Base-by-base conservation (phyloP, 2,888 invertebrate genomes). In the Heteropelma amictum region DNA sequence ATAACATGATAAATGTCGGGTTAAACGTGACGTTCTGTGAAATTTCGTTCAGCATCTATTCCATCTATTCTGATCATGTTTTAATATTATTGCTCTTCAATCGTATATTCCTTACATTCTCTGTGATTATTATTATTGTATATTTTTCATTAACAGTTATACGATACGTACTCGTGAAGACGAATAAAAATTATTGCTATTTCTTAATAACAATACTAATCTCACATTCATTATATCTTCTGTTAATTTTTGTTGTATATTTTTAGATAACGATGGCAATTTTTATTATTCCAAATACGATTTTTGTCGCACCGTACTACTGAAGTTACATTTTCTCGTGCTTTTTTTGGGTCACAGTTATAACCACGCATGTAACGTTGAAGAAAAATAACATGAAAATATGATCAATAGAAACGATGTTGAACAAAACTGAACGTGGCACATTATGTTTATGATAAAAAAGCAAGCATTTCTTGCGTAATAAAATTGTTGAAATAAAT, bases 31-130 rank as follows among this genome's bases (percentile, higher is more conserved):
- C n/a, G n/a, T n/a, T 40, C 10, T 47, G 47, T 47, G 4, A 47
- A 23, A 47, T 47, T 47, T 47, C 23, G 23, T 23, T 47, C 47
- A 47, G 23, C 23, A 47, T 47, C 23, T 47, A 23, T 47, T 47
- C 47, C 23, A 47, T 47, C 23, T 47, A 23, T 47, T 47, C 47
- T 23, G 23, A 23, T 47, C 21, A 47, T 47, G 23, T 47, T 47
- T 23, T 47, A n/a, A 47, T 23, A 23, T 47, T 21, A 47, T 47
- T 23, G 3, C 21, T 47, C 47, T 47, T 47, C 47, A 47, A 47
- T 47, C 23, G 47, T 47, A 23, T 47, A 47, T 47, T 47, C 47
- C 47, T 47, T 47, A 47, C 47, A n/a, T 47, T 47, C 47, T 10
- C n/a, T 23, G 23, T 47, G 47, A 47, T 47, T 47, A 23, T 47